Evolutionary conservation across 2,797 vertebrate genomes (phyloP), one percentile per base, ranked within the genome.

Genomic region (Rallus crepitans): DNA sequence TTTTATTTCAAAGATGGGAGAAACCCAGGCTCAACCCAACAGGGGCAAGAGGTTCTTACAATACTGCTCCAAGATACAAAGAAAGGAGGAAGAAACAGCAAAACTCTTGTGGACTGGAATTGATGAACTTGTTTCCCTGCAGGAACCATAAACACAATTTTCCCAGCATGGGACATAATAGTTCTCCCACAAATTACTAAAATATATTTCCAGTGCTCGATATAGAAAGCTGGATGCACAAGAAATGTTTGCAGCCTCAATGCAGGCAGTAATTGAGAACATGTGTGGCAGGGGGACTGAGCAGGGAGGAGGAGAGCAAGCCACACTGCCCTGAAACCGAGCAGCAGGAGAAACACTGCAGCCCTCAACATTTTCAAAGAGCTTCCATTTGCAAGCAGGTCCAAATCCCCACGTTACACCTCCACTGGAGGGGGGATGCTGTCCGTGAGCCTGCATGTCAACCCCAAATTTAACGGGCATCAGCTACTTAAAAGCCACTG

Each of bases 181-280:
- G 64, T 89, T 94, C 89, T 92, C 65, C 42, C 69, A 81, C 84
- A 90, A n/a, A 91, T 82, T 87, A 93, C 87, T 94, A 81, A 78
- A 94, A 87, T 92, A 2, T 77, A 90, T 91, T 96, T 94, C 76
- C 84, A 95, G 31, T 0, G 11, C 89, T 96, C 76, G 40, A 89
- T 89, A 79, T 66, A 96, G 87, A 91, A 94, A 93, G 82, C 75
- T 42, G 81, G 82, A 95, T 82, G 75, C 64, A 77, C 47, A 83
- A 92, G 76, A 63, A 86, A 65, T 39, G 71, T 80, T 94, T 73
- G 56, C 75, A 96, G 89, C 64, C 84, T 89, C 75, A 82, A 8
- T 81, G 76, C 59, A 91, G 89, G 76, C 79, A 83, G 91, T 93
- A 92, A 96, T 47, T 94, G 91, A 94, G 94, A 94, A 95, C 84